Base-by-base conservation (phyloP, 2,113 vertebrate species). In the Craseonycteris thonglongyai region DNA sequence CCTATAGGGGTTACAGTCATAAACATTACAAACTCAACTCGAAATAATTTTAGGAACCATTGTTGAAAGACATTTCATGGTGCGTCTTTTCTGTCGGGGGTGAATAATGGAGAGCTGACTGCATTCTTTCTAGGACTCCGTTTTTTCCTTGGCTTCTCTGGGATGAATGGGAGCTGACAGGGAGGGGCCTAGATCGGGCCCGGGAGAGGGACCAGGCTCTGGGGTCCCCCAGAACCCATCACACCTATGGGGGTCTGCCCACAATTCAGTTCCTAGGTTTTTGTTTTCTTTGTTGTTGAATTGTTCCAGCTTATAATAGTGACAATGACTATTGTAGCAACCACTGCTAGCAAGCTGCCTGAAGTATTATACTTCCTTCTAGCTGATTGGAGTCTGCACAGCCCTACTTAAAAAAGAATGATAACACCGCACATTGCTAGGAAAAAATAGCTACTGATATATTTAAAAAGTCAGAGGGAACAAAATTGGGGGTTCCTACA, bases 11-110 rank as follows among this genome's bases (percentile, higher is more conserved):
- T 54, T 66, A 71, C 74, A 92, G 66, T 81, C 16, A 61, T 16
- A 61, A 45, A 86, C 15, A 58, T 56, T 78, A 78, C 30, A 79
- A 85, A 92, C 79, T 40, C 78, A 81, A 80, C 28, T 79, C 42
- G 51, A 68, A 81, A 68, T 71, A 40, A 88, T 61, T 51, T 80
- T 13, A 74, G 91, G 40, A 74, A 54, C 40, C 38, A 68, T 4
- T 45, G 35, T 13, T n/a, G 26, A 88, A 80, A 68, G n/a, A 65
- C 3, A 40, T 26, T n/a, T 89, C 86, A 35, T 49, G 11, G 89
- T 51, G 40, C 30, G n/a, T 68, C 76, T 75, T 51, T 56, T 42
- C 40, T 59, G 14, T n/a, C n/a, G 30, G 33, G 21, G 42, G 28
- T 40, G n/a, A 65, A 45, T n/a, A 58, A 58, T 0, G 51, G 35